Conservation (phyloP, 1,140 invertebrate genomes). For the Hermatobates lingyangjiaoensis region DNA sequence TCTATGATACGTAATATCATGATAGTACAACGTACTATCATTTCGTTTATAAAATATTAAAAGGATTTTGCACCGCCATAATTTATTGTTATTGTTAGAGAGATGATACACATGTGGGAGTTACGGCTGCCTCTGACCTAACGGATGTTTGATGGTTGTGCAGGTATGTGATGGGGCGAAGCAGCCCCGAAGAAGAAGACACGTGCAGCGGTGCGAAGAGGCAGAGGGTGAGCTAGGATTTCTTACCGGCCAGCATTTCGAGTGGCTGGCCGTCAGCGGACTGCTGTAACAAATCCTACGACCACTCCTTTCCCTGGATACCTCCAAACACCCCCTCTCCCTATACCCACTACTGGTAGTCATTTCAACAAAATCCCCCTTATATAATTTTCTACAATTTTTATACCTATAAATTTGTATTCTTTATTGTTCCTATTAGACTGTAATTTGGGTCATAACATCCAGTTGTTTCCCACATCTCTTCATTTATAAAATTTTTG, state of each 20-base stretch:
- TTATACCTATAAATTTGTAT: too few relatives aligned
- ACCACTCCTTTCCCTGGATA: background rate
- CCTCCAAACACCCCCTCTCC: background rate
- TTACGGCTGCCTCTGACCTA: background rate
- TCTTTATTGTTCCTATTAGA: too few relatives aligned
- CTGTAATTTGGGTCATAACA: too few relatives aligned
- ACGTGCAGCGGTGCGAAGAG: background rate
- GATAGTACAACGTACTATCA: background rate
- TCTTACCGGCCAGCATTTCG: background rate
- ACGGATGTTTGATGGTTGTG: background rate
- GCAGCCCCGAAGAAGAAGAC: background rate
- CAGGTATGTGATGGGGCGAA: background rate
- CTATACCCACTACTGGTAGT: background rate
- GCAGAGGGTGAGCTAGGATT: background rate
- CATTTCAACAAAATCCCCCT: too few relatives aligned
- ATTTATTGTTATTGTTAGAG: background rate
- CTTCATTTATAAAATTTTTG: too few relatives aligned
- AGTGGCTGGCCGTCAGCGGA: background rate
- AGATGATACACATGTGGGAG: background rate
- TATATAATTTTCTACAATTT: too few relatives aligned
- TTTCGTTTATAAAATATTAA: background rate
- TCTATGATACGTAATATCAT: background rate
- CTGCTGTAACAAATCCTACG: background rate
- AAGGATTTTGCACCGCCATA: background rate
- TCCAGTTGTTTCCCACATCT: too few relatives aligned